Percentiles rank a stretch among this genome's conserved stretches.
phyloP scores from a whole-genome alignment of 2,113 vertebrate genomes.

The Sinosuthora webbiana region DNA sequence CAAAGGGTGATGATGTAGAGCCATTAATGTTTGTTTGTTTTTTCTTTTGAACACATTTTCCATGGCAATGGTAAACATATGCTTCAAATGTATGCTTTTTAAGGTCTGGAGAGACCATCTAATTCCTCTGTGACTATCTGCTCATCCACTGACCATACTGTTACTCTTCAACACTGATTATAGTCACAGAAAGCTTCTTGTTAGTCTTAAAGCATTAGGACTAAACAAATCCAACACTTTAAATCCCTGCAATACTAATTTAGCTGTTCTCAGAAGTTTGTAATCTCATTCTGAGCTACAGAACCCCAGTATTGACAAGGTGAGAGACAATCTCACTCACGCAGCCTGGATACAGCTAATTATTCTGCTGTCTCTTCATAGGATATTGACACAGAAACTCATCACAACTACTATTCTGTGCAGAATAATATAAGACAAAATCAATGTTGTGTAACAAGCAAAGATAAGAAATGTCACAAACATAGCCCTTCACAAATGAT shows the following conservation, averaged over 20 bases:
- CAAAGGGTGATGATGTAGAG: background rate
- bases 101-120: background rate
- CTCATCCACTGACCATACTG: background rate
- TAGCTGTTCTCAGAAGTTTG: background rate
- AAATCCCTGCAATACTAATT: background rate
- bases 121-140: background rate
- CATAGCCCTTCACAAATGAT: background rate
- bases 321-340: background rate
- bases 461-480: background rate
- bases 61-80: background rate
- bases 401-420: background rate
- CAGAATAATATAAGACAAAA: conserved; percentile 9
- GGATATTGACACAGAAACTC: background rate
- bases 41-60: background rate
- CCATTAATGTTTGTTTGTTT: background rate
- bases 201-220: background rate
- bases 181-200: background rate
- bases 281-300: background rate
- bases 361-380: background rate
- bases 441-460: background rate
- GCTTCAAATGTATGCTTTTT: background rate
- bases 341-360: background rate
- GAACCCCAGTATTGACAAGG: background rate
- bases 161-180: background rate
- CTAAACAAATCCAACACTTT: background rate